These are phyloP conservation scores for Pissodes strobi DNA, from an alignment of 1,140 invertebrate species.

Conservation along the genomic window DNA sequence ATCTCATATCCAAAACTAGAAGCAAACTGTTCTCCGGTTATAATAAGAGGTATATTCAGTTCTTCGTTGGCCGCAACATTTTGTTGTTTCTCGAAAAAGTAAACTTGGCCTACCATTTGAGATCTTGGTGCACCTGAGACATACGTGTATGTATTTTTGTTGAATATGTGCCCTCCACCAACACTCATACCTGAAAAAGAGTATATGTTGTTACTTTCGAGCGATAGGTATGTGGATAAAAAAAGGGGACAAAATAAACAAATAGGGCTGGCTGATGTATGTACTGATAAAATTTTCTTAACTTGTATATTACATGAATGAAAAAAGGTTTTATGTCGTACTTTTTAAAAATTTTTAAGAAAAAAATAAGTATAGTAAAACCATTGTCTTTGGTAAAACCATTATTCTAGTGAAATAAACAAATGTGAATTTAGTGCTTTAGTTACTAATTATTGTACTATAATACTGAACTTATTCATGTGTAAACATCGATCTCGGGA, in stretches of 20 bases:
- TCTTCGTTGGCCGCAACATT: slow-evolving; percentile 54
- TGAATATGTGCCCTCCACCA: slow-evolving; percentile 77
- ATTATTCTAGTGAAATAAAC: no score
- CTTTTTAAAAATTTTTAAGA: no score
- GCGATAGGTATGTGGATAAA: no score
- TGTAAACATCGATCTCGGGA: no score
- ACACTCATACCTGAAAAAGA: slow-evolving; percentile 83
- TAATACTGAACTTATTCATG: no score
- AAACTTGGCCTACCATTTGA: slow-evolving; percentile 82
- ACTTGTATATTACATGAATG: not conserved
- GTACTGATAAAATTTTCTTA: not conserved
- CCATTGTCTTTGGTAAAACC: no score
- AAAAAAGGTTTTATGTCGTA: not conserved
- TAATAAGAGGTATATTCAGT: slow-evolving; percentile 66
- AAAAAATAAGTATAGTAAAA: no score
- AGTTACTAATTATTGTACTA: no score
- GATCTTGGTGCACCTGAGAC: slow-evolving; percentile 86
- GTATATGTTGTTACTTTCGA: no score
- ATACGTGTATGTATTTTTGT: slow-evolving; percentile 65
- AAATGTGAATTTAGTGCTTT: no score
- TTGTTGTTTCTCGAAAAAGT: slow-evolving; percentile 72
- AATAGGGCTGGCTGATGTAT: no score
- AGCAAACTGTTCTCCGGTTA: slow-evolving; percentile 84
- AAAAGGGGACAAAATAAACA: no score
- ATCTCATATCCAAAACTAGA: slow-evolving; percentile 91